Conservation (phyloP, 2,888 invertebrate genomes). For the Sphinx pinastri region DNA sequence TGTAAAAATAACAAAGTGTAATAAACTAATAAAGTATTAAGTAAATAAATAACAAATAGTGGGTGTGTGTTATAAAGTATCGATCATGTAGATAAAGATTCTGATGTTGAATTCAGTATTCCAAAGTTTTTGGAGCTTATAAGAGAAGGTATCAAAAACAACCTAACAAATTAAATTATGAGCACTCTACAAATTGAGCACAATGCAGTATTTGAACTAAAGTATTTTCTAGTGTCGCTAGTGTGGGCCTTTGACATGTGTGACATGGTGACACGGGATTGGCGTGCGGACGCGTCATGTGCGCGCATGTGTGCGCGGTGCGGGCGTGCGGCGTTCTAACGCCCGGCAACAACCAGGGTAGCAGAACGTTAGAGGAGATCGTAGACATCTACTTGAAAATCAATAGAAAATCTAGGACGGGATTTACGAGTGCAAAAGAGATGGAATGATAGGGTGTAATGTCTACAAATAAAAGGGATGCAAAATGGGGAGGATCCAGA, state of each 20-base stretch:
- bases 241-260: neutral
- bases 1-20: slow-evolving; percentile 4
- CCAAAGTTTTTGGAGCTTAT: too few species aligned
- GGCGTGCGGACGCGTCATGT: slow-evolving; percentile 41
- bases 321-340: slow-evolving; percentile 77
- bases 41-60: neutral
- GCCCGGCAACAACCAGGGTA: slow-evolving; percentile 78
- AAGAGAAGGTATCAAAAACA: neutral
- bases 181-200: neutral
- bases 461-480: neutral
- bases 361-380: slow-evolving; percentile 50
- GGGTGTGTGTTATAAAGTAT: too few species aligned
- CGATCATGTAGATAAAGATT: too few species aligned
- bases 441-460: slow-evolving; percentile 6
- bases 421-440: neutral
- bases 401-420: neutral
- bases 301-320: slow-evolving; percentile 82
- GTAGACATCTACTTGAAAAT: slow-evolving; percentile 13
- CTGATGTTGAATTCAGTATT: too few species aligned
- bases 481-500: neutral
- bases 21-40: neutral
- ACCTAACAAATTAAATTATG: neutral
- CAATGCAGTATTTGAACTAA: too few species aligned
- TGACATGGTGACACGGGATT: slow-evolving; percentile 26
- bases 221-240: neutral